Evolutionary conservation across 2,888 invertebrate genomes (phyloP), one percentile per base, ranked within the genome.

Genomic region (Dusona sp.): DNA sequence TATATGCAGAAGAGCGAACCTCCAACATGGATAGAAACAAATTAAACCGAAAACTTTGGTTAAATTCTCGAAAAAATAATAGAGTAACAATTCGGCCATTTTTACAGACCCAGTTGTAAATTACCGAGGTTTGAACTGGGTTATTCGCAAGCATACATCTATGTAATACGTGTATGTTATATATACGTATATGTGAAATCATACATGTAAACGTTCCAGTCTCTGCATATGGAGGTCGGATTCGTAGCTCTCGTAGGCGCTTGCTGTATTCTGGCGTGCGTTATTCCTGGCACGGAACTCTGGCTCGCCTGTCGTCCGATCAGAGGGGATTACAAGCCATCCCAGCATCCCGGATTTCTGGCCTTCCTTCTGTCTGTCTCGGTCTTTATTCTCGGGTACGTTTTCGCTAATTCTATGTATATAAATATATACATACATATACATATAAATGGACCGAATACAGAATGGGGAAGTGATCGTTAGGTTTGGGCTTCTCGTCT

Each of bases 201-300:
- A 81, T 65, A 78, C 65, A 84, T 80, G 57, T 72, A 33, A 82
- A 86, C 84, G 89, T 95, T 95, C 68, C 95, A 97, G 97, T 96
- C 96, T 73, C 95, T 97, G 90, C 96, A 96, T 94, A 95, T 97
- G 91, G 97, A 97, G 92, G 96, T 96, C 19, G 96, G 96, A 61
- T 97, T 97, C 92, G 95, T 97, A 85, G 95, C 95, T 22, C 95
- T 96, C 90, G 95, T 97, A 91, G 95, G 96, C 87, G 93, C 96
- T 68, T 96, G 96, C 89, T 95, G 96, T 74, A 95, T 96, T 90
- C 94, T 97, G 88, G 96, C 97, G 45, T 94, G 97, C 89, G 95
- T 96, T 84, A 96, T 97, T 90, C 96, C 97, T 73, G 95, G 95
- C 78, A 96, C 95, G 79, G 95, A 96, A 81, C 94, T 97, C 88